Conservation (phyloP, 1,140 invertebrate genomes). For the Rhyzopertha dominica region DNA sequence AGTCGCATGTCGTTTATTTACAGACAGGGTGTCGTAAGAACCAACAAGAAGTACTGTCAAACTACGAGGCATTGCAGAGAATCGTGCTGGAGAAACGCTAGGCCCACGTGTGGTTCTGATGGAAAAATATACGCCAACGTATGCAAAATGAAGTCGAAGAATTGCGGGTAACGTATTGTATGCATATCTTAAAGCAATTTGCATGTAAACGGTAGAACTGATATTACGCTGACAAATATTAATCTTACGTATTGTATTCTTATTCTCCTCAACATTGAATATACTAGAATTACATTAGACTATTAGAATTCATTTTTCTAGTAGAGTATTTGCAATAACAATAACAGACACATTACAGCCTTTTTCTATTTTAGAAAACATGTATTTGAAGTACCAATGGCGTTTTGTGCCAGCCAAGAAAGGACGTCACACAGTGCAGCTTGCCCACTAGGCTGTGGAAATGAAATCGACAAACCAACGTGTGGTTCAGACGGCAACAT, state of each 20-base stretch:
- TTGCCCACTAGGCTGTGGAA: constrained; percentile 67
- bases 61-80: constrained; percentile 87
- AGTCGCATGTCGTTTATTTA: too few relatives aligned
- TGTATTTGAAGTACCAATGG: constrained; percentile 86
- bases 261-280: too few relatives aligned
- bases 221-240: too few relatives aligned
- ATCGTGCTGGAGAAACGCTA: constrained; percentile 81
- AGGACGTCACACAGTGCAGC: constrained; percentile 53
- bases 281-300: too few relatives aligned
- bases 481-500: constrained; percentile 86
- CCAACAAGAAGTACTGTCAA: constrained; percentile 82
- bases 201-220: not conserved
- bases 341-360: too few relatives aligned
- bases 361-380: constrained; percentile 63
- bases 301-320: too few relatives aligned
- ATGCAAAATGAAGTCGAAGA: constrained; percentile 88
- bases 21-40: constrained; percentile 74
- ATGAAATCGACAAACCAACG: constrained; percentile 61
- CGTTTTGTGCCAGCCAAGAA: constrained; percentile 78
- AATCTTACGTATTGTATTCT: too few relatives aligned
- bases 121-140: constrained; percentile 86
- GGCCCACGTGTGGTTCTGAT: constrained; percentile 88
- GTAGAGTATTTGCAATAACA: too few relatives aligned
- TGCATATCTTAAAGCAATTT: constrained; percentile 1
- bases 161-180: constrained; percentile 70